Conservation (phyloP, 2,113 vertebrate species). For the Bufo gargarizans region DNA sequence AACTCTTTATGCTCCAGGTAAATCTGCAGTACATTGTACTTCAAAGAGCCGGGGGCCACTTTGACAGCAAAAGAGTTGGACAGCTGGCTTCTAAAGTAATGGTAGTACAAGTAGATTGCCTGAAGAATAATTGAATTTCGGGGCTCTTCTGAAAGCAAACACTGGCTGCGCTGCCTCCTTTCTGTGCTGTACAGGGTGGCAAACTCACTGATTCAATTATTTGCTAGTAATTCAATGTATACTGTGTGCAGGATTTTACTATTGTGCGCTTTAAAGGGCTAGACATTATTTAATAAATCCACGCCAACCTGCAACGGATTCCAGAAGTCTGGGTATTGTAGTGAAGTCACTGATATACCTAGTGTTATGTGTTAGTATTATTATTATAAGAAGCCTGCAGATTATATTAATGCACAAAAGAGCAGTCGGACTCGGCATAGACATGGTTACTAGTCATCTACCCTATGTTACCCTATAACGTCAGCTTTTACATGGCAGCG, state of each 20-base stretch:
- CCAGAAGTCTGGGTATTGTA: neutral
- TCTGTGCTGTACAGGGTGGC: slow-evolving; percentile 59
- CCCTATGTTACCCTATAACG: neutral
- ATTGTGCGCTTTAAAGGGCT: slow-evolving; percentile 53
- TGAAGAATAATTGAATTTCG: slow-evolving; percentile 60
- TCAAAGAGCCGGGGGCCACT: slow-evolving; percentile 28
- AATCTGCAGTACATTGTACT: slow-evolving; percentile 16
- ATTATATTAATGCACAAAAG: too few relatives aligned
- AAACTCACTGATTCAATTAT: slow-evolving; percentile 60
- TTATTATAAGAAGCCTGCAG: neutral
- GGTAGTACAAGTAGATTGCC: slow-evolving; percentile 57
- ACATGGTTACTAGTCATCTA: neutral
- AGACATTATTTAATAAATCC: slow-evolving; percentile 23
- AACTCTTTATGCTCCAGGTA: slow-evolving; percentile 34
- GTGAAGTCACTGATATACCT: neutral
- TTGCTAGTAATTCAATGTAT: slow-evolving; percentile 59
- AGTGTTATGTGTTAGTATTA: neutral
- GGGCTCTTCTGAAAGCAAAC: slow-evolving; percentile 58
- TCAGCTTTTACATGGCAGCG: neutral
- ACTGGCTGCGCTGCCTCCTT: slow-evolving; percentile 55
- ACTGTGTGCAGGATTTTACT: slow-evolving; percentile 53
- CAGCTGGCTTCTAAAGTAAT: slow-evolving; percentile 59
- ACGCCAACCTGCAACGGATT: neutral
- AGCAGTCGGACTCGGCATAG: too few relatives aligned
- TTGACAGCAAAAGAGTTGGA: slow-evolving; percentile 52